A percentile compares a stretch with the other conserved stretches of the same genome.
These are phyloP conservation scores for Biston betularia DNA, from an alignment of 2,888 invertebrate genomes.

Conservation along the genomic window DNA sequence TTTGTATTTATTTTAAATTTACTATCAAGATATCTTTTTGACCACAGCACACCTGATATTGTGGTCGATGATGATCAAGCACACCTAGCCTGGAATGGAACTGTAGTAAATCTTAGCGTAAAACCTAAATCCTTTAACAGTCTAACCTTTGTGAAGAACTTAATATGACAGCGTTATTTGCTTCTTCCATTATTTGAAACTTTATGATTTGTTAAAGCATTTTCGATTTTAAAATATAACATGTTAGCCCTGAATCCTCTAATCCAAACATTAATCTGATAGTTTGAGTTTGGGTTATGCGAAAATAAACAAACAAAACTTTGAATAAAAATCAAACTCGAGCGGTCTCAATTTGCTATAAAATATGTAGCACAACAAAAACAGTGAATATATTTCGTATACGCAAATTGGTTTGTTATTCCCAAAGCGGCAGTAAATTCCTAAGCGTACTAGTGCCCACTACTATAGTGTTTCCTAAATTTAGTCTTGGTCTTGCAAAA, in stretches of 20 bases:
- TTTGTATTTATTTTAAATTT: too few relatives aligned
- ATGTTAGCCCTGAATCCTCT: background rate
- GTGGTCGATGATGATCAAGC: too few relatives aligned
- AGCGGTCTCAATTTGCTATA: background rate
- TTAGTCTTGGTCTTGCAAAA: background rate
- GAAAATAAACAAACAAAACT: conserved; percentile 9
- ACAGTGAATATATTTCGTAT: conserved; percentile 61
- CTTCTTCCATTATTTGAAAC: too few relatives aligned
- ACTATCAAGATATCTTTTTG: too few relatives aligned
- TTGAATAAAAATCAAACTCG: conserved; percentile 9
- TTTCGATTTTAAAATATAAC: background rate
- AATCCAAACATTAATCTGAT: conserved; percentile 5
- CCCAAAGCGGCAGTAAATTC: conserved; percentile 63
- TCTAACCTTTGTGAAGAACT: too few relatives aligned
- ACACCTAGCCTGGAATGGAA: too few relatives aligned
- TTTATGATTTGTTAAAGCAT: background rate
- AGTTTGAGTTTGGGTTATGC: conserved; percentile 2
- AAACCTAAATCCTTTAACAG: too few relatives aligned
- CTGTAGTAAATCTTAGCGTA: too few relatives aligned
- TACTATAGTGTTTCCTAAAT: background rate
- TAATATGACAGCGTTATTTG: too few relatives aligned
- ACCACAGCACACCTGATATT: too few relatives aligned
- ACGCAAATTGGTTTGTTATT: conserved; percentile 60
- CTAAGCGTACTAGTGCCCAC: conserved; percentile 46
- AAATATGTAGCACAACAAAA: conserved; percentile 45